Conservation (phyloP, 2,113 vertebrate genomes). For the Silurus meridionalis region DNA sequence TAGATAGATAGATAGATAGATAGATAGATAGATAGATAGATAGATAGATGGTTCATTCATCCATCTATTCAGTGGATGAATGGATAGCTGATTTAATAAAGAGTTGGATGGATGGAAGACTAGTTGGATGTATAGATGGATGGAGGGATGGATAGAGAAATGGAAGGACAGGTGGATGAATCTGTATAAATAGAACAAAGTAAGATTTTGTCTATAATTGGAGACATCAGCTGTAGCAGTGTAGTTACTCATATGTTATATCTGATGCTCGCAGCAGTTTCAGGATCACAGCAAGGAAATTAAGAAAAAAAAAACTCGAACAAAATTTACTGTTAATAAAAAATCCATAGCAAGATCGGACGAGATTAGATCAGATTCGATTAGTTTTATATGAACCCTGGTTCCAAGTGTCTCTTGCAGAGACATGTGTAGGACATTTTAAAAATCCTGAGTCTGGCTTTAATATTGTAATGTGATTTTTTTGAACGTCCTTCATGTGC, state of each 20-base stretch:
- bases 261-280: neutral
- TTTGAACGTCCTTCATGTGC: neutral
- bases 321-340: neutral
- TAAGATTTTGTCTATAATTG: too few relatives aligned
- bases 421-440: neutral
- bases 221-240: neutral
- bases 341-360: neutral
- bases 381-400: neutral
- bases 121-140: too few relatives aligned
- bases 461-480: neutral
- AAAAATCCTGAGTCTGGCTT: conserved; percentile 7
- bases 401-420: neutral
- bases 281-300: neutral
- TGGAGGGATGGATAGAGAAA: too few relatives aligned
- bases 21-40: neutral
- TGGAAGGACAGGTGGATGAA: neutral
- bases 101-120: too few relatives aligned
- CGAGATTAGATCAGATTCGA: neutral
- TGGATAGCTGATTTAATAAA: too few relatives aligned
- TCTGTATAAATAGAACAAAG: neutral
- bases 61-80: too few relatives aligned
- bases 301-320: neutral
- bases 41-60: neutral
- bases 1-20: neutral
- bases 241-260: too few relatives aligned